A percentile compares a stretch with the other conserved stretches of the same genome.
Conservation (phyloP, 2,888 invertebrate species). For the Biston stratarius region DNA sequence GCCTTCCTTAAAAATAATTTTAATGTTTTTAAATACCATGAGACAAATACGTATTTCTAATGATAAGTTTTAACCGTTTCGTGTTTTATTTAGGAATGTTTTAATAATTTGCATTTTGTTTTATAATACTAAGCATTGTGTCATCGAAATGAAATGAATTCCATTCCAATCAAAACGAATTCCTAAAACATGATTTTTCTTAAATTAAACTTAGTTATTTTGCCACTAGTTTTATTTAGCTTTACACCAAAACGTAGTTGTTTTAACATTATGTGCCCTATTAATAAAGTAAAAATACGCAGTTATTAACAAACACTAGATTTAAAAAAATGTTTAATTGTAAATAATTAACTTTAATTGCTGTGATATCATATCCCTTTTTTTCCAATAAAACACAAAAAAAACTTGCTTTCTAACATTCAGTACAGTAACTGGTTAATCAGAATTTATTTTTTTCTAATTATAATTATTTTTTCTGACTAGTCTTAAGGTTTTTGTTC, state of each 20-base stretch:
- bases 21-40: no score
- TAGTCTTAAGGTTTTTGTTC: slow-evolving; percentile 75
- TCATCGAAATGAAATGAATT: slow-evolving; percentile 35
- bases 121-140: slow-evolving; percentile 34
- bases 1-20: not conserved
- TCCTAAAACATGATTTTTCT: slow-evolving; percentile 47
- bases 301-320: slow-evolving; percentile 54
- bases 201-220: slow-evolving; percentile 59
- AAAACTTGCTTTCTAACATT: slow-evolving; percentile 55
- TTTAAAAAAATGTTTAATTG: slow-evolving; percentile 46
- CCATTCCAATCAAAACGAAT: no score
- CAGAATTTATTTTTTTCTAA: slow-evolving; percentile 4
- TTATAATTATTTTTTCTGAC: slow-evolving; percentile 65
- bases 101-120: slow-evolving; percentile 50
- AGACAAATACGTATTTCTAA: not conserved
- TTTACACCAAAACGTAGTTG: slow-evolving; percentile 83
- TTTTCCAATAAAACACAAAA: slow-evolving; percentile 54
- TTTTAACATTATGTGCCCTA: slow-evolving; percentile 64
- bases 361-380: slow-evolving; percentile 80
- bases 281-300: slow-evolving; percentile 50
- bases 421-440: slow-evolving; percentile 13
- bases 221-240: slow-evolving; percentile 82
- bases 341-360: slow-evolving; percentile 71
- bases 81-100: not conserved
- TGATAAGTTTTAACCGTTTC: not conserved